Evolutionary conservation across 1,140 invertebrate species (phyloP).

Genomic region (Cydia amplana): DNA sequence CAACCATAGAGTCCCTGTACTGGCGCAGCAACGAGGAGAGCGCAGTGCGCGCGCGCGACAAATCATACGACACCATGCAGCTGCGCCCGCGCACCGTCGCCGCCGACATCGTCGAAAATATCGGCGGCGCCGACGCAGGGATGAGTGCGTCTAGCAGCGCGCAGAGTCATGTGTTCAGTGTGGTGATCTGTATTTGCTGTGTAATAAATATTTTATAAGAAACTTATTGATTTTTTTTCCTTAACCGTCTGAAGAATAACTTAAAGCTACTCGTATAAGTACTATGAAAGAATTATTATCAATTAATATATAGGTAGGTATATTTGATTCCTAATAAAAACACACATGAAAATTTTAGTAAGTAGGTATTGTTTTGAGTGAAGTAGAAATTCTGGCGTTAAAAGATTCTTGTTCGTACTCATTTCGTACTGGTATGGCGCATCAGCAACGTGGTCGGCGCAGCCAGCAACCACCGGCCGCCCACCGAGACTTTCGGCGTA

Average conservation of each 20-base stretch:
- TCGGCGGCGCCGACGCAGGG: not conserved
- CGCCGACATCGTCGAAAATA: not conserved
- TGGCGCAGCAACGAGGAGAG: conserved; percentile 87
- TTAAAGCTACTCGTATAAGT: too few relatives aligned
- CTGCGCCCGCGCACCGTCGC: conserved; percentile 83
- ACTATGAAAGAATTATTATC: too few relatives aligned
- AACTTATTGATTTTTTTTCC: not conserved
- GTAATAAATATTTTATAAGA: conserved; percentile 12
- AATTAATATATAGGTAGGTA: too few relatives aligned
- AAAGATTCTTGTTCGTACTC: too few relatives aligned
- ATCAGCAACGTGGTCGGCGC: too few relatives aligned
- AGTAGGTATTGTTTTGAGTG: too few relatives aligned
- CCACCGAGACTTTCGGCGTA: too few relatives aligned
- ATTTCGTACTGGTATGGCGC: too few relatives aligned
- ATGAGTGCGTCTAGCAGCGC: not conserved
- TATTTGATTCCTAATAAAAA: too few relatives aligned
- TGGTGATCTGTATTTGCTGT: conserved; percentile 11
- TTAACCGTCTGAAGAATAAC: not conserved
- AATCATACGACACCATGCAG: conserved; percentile 85
- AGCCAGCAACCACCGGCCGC: too few relatives aligned
- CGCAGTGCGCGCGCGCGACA: conserved; percentile 70
- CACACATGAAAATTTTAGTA: too few relatives aligned
- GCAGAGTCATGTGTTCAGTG: not conserved
- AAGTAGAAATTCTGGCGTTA: too few relatives aligned
- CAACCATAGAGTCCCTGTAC: conserved; percentile 85